Percentiles rank a stretch among this genome's conserved stretches.
Conservation (phyloP, 2,113 vertebrate genomes). For the Poicephalus gulielmi region DNA sequence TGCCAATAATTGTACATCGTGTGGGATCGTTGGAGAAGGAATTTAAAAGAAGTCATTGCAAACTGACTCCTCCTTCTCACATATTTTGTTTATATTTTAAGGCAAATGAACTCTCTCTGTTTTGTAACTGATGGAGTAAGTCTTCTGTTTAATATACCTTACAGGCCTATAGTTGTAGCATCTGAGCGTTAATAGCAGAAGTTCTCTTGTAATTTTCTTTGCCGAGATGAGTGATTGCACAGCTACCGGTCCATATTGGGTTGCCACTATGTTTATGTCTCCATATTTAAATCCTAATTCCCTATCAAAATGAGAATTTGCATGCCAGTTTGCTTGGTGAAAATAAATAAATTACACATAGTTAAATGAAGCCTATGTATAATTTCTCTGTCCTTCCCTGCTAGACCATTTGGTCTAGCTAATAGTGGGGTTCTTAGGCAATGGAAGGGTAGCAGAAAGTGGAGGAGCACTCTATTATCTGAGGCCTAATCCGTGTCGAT, state of each 20-base stretch:
- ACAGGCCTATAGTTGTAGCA: background rate
- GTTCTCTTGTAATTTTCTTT: background rate
- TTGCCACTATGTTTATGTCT: background rate
- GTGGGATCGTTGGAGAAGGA: background rate
- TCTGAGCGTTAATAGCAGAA: background rate
- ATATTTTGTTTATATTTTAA: background rate
- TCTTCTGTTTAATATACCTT: background rate
- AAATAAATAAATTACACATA: constrained; percentile 19
- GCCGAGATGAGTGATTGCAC: background rate
- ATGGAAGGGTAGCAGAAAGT: background rate
- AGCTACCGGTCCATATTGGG: background rate
- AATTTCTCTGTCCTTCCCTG: background rate
- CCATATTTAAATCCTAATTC: constrained; percentile 8
- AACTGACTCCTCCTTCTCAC: background rate
- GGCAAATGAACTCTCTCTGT: background rate
- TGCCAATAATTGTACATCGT: background rate
- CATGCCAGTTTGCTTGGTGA: background rate
- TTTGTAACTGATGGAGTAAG: background rate
- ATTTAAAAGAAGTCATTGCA: constrained; percentile 26
- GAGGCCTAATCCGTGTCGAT: background rate
- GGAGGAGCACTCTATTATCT: background rate
- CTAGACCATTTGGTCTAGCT: background rate
- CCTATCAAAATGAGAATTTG: background rate
- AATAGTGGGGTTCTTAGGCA: background rate
- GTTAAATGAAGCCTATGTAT: background rate